phyloP scores from a whole-genome alignment of 2,113 vertebrate genomes.

The Hoplias malabaricus region DNA sequence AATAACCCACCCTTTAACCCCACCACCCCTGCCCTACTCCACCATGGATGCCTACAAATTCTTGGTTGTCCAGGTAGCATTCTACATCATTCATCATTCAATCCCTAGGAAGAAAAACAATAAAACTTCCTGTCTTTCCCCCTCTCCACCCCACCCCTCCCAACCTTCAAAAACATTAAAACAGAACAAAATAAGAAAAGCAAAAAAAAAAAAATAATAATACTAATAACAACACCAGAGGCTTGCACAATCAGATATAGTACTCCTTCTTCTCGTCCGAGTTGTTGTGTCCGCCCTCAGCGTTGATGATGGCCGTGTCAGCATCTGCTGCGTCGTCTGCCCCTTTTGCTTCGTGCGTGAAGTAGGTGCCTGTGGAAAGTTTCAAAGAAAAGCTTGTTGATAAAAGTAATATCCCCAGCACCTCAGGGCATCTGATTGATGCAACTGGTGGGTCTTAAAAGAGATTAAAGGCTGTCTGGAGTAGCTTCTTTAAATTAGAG shows the following conservation, averaged over 20 bases:
- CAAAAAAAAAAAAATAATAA: conserved; percentile 46
- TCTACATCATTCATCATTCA: conserved; percentile 48
- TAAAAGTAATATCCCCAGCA: conserved; percentile 39
- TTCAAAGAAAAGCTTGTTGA: conserved; percentile 28
- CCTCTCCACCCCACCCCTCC: conserved; percentile 29
- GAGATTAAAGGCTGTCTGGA: conserved; percentile 43
- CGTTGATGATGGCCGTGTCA: conserved; percentile 99
- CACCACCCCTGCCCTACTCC: conserved; percentile 69
- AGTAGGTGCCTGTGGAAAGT: conserved; percentile 89
- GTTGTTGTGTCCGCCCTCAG: conserved; percentile 97
- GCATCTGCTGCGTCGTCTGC: conserved; percentile 97
- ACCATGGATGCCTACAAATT: conserved; percentile 36
- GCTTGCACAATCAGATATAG: conserved; percentile 93
- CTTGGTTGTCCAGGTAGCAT: conserved; percentile 45
- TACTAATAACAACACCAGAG: conserved; percentile 74
- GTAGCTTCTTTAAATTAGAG: conserved; percentile 44
- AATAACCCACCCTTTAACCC: conserved; percentile 68
- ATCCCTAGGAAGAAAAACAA: conserved; percentile 35
- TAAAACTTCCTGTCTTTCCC: conserved; percentile 30
- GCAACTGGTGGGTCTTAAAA: conserved; percentile 37
- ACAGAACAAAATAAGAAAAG: conserved; percentile 51
- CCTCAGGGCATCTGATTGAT: conserved; percentile 22
- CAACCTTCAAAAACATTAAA: conserved; percentile 13
- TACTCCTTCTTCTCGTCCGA: conserved; percentile 99
- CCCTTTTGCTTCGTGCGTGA: conserved; percentile 99